Evolutionary conservation across 2,888 invertebrate species (phyloP).

Genomic region (Mythimna impura): DNA sequence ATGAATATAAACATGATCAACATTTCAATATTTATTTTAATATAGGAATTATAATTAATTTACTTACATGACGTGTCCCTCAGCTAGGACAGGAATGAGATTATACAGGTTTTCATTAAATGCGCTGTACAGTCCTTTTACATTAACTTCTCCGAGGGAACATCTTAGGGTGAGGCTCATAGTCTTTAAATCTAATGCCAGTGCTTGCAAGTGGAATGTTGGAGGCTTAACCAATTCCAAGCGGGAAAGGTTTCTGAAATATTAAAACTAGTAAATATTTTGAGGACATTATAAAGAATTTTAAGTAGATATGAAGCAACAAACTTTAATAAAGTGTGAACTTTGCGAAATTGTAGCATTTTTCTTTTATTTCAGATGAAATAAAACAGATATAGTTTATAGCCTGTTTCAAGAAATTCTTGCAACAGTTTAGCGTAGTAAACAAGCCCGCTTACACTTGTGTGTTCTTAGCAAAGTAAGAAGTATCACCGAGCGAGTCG

Average conservation of each 20-base stretch:
- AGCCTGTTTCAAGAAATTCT: not conserved
- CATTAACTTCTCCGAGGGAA: constrained; percentile 85
- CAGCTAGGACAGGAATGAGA: constrained; percentile 86
- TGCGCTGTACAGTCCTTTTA: constrained; percentile 86
- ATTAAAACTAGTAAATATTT: not conserved
- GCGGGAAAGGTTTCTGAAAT: constrained; percentile 83
- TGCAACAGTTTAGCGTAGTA: not conserved
- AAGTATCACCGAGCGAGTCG: constrained; percentile 87
- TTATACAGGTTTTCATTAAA: constrained; percentile 88
- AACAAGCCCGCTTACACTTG: constrained; percentile 87
- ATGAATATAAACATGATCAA: not conserved
- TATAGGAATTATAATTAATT: not conserved
- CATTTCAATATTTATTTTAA: not conserved
- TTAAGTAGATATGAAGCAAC: not conserved
- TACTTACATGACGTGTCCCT: constrained; percentile 88
- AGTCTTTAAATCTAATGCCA: constrained; percentile 84
- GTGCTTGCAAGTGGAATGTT: constrained; percentile 84
- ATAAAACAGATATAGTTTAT: not conserved
- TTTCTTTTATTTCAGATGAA: not conserved
- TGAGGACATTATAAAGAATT: not conserved
- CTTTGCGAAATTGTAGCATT: not conserved
- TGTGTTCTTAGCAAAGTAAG: constrained; percentile 89
- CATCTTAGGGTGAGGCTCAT: constrained; percentile 82
- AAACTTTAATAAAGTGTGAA: not conserved
- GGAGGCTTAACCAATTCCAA: constrained; percentile 83